Base-by-base conservation (phyloP, 2,113 vertebrate species). In the Todiramphus saurophagus region DNA sequence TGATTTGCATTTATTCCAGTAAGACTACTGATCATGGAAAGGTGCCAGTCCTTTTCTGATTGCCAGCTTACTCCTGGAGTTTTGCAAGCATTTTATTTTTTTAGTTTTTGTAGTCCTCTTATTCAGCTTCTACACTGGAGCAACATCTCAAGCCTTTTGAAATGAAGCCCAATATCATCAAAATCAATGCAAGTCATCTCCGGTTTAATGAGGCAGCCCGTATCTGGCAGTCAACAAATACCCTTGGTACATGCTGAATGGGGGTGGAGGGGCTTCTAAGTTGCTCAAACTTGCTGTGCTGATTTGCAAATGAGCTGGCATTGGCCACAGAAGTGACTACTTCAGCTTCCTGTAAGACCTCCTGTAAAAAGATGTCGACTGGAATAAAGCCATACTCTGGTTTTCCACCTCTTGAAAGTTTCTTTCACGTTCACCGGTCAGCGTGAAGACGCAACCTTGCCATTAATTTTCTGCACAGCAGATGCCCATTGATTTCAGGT, bases 1-100 rank as follows among this genome's bases (percentile, higher is more conserved):
- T 35, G 9, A 95, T 95, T 95, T 97, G 55, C 93, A 91, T 97
- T 95, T 93, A 88, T 97, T 91, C 77, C 67, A 91, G 33, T 72
- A 91, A 66, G 62, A 83, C 51, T 56, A 84, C 56, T 90, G 90
- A 86, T 74, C 62, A 58, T 78, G 94, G 95, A 95, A 89, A 78
- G 55, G 16, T 89, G 96, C 96, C 97, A 97, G 89, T 27, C 13
- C 19, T 91, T 77, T 69, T 41, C 35, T 63, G 70, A 94, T 69
- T 96, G 78, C 83, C 35, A 50, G 70, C 72, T 93, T 87, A 80
- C 83, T 97, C 81, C 75, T 69, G 51, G 79, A 94, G 83, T 95
- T 97, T 93, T 95, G 87, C n/a, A 58, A 10, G 53, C 43, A 75
- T 91, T 92, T 95, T 80, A 27, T 66, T 92, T 96, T 86, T 43